Percentiles rank a stretch among this genome's conserved stretches.
These are phyloP conservation scores for Pluvialis apricaria DNA, from an alignment of 2,113 vertebrate species.

Conservation along the genomic window DNA sequence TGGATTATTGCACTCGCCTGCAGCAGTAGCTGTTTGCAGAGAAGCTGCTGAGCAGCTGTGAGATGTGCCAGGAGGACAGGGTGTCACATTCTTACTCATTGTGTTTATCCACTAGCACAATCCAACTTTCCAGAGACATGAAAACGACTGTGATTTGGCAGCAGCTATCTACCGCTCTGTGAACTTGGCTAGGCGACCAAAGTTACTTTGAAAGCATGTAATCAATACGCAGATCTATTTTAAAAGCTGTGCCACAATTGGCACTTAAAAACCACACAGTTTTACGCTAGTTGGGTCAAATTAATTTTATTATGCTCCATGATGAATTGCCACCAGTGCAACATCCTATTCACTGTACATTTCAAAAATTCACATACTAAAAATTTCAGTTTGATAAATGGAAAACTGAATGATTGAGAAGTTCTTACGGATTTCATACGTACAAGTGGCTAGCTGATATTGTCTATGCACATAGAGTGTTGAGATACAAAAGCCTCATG, in stretches of 20 bases:
- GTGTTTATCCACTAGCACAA: constrained; percentile 41
- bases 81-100: not conserved
- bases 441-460: constrained; percentile 77
- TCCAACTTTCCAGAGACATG: constrained; percentile 37
- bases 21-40: not conserved
- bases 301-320: constrained; percentile 84
- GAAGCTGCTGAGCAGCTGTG: not conserved
- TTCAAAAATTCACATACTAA: constrained; percentile 82
- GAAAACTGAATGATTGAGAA: constrained; percentile 77
- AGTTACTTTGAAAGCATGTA: not conserved
- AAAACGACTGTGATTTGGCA: not conserved
- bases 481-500: constrained; percentile 79
- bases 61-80: constrained; percentile 12
- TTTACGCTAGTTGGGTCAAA: constrained; percentile 73
- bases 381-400: constrained; percentile 78
- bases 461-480: constrained; percentile 76
- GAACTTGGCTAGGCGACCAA: not conserved
- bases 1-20: not conserved
- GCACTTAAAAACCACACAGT: constrained; percentile 54
- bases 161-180: not conserved
- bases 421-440: constrained; percentile 71
- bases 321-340: constrained; percentile 87
- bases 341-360: constrained; percentile 84
- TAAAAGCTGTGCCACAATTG: not conserved
- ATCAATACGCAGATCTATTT: not conserved